Evolutionary conservation across 2,888 invertebrate species (phyloP), one percentile per base, ranked within the genome.

Genomic region (Cordilura impudica): DNA sequence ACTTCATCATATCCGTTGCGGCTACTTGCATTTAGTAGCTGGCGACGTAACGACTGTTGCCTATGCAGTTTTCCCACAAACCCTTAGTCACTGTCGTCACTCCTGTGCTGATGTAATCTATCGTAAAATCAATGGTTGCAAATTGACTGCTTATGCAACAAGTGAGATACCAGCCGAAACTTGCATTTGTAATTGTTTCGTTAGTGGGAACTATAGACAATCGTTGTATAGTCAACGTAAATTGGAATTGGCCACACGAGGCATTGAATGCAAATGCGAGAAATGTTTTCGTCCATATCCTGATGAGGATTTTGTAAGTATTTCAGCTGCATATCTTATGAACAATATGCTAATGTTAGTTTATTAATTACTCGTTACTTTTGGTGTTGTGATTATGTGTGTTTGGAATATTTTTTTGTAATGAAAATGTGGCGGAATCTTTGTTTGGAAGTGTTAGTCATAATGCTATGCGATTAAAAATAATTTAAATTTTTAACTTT

Each of bases 301-400:
- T 51, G 85, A 85, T 76, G 85, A 85, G 81, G 84, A 85, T 78
- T 85, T 85, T 82, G 85, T 85, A 85, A 85, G 85, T 79, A 78
- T 76, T 4, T 65, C 35, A 29, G 39, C 12, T 4, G 1, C 10
- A 16, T 21, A 35, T 58, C 39, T 58, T 1, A 6, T 31, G 31
- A 31, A 39, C n/a, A 4, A n/a, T n/a, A 39, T 39, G 35, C 35
- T 39, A 39, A 39, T 39, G 35, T n/a, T n/a, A 12, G 26, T 72
- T 54, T 31, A 14, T 43, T 1, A 16, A 29, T 66, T 43, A 58
- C 47, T 39, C 47, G 47, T 75, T 53, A 31, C 7, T 19, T 23
- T 60, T 60, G 51, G n/a, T 67, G 73, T 73, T 73, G 73, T 74
- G 66, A 66, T 74, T 72, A 43, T 75, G 61, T 75, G 61, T 75